These are phyloP conservation scores for Perca schrenkii DNA, from an alignment of 2,113 vertebrate genomes.

Conservation along the genomic window DNA sequence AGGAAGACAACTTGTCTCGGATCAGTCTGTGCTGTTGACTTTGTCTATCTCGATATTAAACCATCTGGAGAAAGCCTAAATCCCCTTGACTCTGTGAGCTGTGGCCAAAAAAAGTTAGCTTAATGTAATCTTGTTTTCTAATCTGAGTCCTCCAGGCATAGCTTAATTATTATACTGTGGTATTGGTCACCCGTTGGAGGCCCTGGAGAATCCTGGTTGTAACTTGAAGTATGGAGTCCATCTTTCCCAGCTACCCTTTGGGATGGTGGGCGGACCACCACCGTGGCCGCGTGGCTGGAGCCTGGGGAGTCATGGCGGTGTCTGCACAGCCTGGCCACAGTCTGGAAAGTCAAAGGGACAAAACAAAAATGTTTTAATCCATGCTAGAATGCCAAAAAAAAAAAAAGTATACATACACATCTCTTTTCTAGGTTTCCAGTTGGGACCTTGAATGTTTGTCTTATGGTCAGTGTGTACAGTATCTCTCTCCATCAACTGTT, in stretches of 20 bases:
- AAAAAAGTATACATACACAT: not conserved
- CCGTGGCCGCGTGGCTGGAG: slow-evolving; percentile 9
- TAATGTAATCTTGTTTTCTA: slow-evolving; percentile 23
- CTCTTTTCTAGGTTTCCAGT: not conserved
- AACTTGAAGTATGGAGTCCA: slow-evolving; percentile 50
- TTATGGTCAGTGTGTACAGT: not conserved
- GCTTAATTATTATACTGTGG: slow-evolving; percentile 1
- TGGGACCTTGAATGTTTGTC: not conserved
- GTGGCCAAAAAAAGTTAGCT: slow-evolving; percentile 4
- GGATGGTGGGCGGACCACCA: slow-evolving; percentile 48
- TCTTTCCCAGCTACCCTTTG: slow-evolving; percentile 58
- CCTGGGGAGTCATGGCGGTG: slow-evolving; percentile 44
- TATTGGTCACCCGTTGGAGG: slow-evolving; percentile 38
- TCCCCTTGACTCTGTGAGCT: not conserved
- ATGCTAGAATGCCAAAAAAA: not conserved
- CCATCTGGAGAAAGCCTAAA: not conserved
- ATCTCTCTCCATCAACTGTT: not conserved
- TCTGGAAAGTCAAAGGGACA: slow-evolving; percentile 46
- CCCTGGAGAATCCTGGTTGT: slow-evolving; percentile 30
- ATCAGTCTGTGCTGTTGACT: slow-evolving; percentile 19
- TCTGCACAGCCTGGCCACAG: slow-evolving; percentile 22
- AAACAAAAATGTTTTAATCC: slow-evolving; percentile 1
- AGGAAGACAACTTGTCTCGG: slow-evolving; percentile 12
- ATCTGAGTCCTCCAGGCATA: not conserved
- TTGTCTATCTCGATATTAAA: slow-evolving; percentile 21